Evolutionary conservation across 1,140 invertebrate species (phyloP).

Genomic region (Eriocheir sinensis): DNA sequence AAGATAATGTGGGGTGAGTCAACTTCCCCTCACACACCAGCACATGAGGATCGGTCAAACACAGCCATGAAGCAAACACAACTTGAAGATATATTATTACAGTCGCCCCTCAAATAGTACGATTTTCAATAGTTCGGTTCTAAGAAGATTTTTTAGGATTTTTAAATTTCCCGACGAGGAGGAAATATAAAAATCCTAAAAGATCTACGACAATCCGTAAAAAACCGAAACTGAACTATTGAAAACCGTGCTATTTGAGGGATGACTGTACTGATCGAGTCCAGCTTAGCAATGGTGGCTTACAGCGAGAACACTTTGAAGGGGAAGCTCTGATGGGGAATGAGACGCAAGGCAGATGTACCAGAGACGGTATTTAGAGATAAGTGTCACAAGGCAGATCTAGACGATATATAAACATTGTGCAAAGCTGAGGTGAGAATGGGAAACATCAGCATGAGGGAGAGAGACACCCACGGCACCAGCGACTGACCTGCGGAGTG

Average conservation of each 20-base stretch:
- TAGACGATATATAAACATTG: not conserved
- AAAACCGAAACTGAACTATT: too few relatives aligned
- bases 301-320: not conserved
- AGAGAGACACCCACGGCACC: not conserved
- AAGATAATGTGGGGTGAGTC: too few relatives aligned
- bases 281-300: not conserved
- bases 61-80: not conserved
- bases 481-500: not conserved
- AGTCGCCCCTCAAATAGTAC: too few relatives aligned
- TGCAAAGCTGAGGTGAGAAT: conserved; percentile 9
- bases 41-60: not conserved
- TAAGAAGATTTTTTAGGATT: too few relatives aligned
- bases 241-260: too few relatives aligned
- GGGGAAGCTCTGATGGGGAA: not conserved
- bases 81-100: too few relatives aligned
- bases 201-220: too few relatives aligned
- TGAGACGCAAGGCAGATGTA: not conserved
- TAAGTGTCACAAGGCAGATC: not conserved
- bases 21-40: not conserved
- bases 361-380: too few relatives aligned
- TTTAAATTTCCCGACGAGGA: too few relatives aligned
- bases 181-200: too few relatives aligned
- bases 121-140: too few relatives aligned
- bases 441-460: not conserved
- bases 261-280: too few relatives aligned